These are phyloP conservation scores for Saccostrea echinata DNA, from an alignment of 1,140 invertebrate genomes.

Conservation along the genomic window DNA sequence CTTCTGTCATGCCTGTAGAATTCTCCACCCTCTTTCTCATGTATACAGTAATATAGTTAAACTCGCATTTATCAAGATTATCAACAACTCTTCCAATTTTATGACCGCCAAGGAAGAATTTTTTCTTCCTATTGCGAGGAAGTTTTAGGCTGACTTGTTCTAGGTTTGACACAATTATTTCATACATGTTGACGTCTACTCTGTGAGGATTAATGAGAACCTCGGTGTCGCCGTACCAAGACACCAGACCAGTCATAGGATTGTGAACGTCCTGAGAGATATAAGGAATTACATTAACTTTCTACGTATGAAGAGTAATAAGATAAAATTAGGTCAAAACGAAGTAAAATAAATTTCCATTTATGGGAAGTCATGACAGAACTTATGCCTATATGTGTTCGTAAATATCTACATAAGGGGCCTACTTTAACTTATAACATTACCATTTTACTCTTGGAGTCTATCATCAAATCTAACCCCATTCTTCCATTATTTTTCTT, in stretches of 20 bases:
- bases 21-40: constrained; percentile 20
- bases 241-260: constrained; percentile 49
- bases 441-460: neutral
- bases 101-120: constrained; percentile 35
- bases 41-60: neutral
- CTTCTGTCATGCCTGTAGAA: constrained; percentile 37
- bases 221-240: constrained; percentile 22
- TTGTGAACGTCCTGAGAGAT: constrained; percentile 23
- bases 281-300: neutral
- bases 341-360: too few relatives aligned
- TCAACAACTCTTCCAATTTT: constrained; percentile 42
- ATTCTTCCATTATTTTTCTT: constrained; percentile 31
- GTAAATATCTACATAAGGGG: too few relatives aligned
- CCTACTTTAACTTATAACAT: too few relatives aligned
- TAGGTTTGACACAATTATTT: constrained; percentile 43
- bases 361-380: too few relatives aligned
- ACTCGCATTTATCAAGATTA: neutral
- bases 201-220: constrained; percentile 41
- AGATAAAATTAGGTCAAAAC: too few relatives aligned
- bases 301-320: too few relatives aligned
- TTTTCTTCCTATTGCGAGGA: neutral
- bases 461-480: neutral
- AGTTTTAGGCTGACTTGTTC: neutral
- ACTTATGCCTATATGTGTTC: too few relatives aligned
- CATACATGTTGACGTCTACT: constrained; percentile 46